Conservation (phyloP, 2,113 vertebrate species). For the Dicerorhinus sumatrensis region DNA sequence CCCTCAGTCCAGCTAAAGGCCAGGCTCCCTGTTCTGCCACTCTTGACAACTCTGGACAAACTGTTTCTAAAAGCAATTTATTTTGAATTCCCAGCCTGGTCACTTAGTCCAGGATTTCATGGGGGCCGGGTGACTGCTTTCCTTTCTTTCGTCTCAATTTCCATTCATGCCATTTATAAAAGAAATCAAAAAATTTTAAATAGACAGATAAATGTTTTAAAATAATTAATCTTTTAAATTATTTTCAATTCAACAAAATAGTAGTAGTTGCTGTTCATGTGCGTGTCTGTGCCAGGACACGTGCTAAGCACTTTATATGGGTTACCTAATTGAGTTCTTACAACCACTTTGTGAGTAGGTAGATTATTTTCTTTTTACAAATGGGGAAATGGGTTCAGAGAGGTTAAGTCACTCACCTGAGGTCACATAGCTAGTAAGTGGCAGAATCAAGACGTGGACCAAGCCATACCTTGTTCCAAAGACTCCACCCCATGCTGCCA, state of each 20-base stretch:
- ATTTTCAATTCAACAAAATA: conserved; percentile 8
- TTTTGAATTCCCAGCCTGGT: not conserved
- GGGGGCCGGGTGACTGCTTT: not conserved
- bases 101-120: not conserved
- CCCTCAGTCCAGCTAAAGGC: not conserved
- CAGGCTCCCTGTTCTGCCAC: not conserved
- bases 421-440: not conserved
- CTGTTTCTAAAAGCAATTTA: conserved; percentile 5
- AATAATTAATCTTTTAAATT: conserved; percentile 46
- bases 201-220: not conserved
- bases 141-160: not conserved
- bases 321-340: not conserved
- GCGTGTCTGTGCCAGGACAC: not conserved
- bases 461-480: not conserved
- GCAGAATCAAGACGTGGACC: not conserved
- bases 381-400: not conserved
- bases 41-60: not conserved
- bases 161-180: conserved; percentile 23
- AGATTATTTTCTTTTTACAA: not conserved
- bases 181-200: not conserved
- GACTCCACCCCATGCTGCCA: not conserved
- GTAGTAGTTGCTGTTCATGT: not conserved
- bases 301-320: not conserved
- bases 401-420: not conserved
- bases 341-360: not conserved